Percentiles rank a stretch among this genome's conserved stretches.
Evolutionary conservation across 2,797 vertebrate species (phyloP).

Genomic region (Clarias laeviceps): DNA sequence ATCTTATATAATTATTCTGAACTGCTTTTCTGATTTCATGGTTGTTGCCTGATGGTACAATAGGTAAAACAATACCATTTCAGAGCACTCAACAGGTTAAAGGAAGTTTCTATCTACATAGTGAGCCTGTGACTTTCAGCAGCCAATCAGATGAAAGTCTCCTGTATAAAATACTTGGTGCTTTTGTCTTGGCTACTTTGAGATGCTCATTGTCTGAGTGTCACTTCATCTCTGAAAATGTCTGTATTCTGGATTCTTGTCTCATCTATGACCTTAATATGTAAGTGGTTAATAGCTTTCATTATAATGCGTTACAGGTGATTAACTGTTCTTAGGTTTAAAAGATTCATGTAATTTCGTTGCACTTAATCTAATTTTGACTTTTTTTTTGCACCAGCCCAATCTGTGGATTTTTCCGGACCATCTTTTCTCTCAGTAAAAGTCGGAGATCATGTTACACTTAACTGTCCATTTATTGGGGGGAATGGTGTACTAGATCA

Average conservation of each 20-base stretch:
- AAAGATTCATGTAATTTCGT: not conserved
- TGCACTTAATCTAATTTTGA: not conserved
- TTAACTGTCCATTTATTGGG: not conserved
- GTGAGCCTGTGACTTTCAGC: not conserved
- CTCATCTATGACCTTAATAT: not conserved
- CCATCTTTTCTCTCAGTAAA: not conserved
- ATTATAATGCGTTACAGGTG: not conserved
- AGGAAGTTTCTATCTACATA: no score
- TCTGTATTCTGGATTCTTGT: slow-evolving; percentile 1
- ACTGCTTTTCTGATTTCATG: not conserved
- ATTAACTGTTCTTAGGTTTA: no score
- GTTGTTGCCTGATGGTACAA: not conserved
- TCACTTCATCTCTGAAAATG: slow-evolving; percentile 1
- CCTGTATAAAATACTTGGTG: not conserved
- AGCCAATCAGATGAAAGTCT: slow-evolving; percentile 16
- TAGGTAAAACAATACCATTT: not conserved
- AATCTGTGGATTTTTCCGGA: not conserved
- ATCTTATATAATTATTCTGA: no score
- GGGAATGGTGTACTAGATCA: not conserved
- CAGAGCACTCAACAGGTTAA: no score
- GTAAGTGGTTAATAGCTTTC: not conserved
- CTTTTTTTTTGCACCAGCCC: not conserved
- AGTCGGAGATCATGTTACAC: not conserved
- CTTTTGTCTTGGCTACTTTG: not conserved
- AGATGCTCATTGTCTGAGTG: not conserved